Evolutionary conservation across 1,140 invertebrate genomes (phyloP).

Genomic region (Drosophila kepulauana): DNA sequence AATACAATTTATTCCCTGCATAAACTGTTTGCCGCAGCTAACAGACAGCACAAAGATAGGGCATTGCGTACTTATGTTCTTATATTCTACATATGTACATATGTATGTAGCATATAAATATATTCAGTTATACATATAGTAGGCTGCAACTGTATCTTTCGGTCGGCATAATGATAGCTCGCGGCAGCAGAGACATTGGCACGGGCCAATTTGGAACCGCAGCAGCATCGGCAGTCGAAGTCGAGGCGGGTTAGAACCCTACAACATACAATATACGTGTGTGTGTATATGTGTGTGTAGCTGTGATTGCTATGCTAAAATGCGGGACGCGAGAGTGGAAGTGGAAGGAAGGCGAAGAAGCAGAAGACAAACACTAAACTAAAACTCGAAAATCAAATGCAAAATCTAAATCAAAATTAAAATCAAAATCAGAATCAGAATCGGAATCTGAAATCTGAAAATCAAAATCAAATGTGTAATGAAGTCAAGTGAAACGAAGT

Average conservation of each 20-base stretch:
- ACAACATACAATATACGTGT: background rate
- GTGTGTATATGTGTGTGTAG: background rate
- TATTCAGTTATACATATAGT: background rate
- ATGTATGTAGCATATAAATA: background rate
- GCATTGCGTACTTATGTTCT: background rate
- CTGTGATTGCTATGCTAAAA: background rate
- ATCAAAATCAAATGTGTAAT: constrained; percentile 50
- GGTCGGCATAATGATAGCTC: constrained; percentile 57
- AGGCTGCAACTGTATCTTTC: constrained; percentile 8
- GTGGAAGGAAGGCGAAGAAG: background rate
- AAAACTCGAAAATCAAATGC: constrained; percentile 15
- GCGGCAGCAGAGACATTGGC: background rate
- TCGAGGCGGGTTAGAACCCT: constrained; percentile 26
- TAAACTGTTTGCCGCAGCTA: too few species aligned
- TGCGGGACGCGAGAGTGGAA: background rate
- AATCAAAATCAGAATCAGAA: background rate
- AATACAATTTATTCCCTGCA: too few species aligned
- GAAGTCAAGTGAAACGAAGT: constrained; percentile 64
- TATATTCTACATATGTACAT: background rate
- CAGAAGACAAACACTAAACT: background rate
- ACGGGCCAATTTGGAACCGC: background rate
- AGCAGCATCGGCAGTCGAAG: constrained; percentile 21
- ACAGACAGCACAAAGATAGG: background rate
- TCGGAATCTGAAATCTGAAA: constrained; percentile 8
- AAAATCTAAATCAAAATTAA: constrained; percentile 13